A percentile compares a stretch with the other conserved stretches of the same genome.
These are phyloP conservation scores for Ceuthmochares aereus DNA, from an alignment of 2,113 vertebrate genomes.

Conservation along the genomic window DNA sequence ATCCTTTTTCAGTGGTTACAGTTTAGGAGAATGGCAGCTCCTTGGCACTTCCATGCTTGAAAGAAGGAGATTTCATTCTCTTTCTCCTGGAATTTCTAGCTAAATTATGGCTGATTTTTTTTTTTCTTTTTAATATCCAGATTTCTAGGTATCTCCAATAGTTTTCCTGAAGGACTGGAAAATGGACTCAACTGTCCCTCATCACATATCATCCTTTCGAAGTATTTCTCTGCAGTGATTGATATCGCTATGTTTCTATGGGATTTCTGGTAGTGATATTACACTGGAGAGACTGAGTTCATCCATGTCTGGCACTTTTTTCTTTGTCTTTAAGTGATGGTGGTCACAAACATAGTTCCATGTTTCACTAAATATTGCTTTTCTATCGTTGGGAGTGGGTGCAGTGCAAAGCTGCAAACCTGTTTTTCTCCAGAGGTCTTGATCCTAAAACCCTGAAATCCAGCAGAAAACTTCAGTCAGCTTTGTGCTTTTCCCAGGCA, in stretches of 20 bases:
- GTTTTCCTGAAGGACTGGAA: not conserved
- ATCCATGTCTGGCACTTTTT: not conserved
- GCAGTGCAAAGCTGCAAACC: not conserved
- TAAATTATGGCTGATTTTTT: not conserved
- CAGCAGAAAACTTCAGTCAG: not conserved
- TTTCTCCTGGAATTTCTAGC: not conserved
- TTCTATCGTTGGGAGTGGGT: not conserved
- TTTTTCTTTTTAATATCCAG: not conserved
- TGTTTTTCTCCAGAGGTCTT: not conserved
- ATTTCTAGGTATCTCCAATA: not conserved
- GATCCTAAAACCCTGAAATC: not conserved
- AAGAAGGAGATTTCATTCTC: not conserved
- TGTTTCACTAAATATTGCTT: not conserved
- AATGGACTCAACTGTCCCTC: not conserved
- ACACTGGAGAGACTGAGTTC: not conserved
- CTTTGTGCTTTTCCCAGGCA: not conserved
- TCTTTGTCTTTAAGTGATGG: not conserved
- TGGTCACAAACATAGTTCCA: not conserved
- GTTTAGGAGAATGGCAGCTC: not conserved
- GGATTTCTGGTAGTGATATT: not conserved
- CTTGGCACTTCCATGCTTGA: not conserved
- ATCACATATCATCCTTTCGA: not conserved
- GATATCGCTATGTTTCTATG: fast-evolving
- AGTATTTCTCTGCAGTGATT: not conserved
- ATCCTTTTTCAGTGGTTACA: not conserved